Evolutionary conservation across 1,140 invertebrate genomes (phyloP), one percentile per base, ranked within the genome.

Genomic region (Magallana angulata): DNA sequence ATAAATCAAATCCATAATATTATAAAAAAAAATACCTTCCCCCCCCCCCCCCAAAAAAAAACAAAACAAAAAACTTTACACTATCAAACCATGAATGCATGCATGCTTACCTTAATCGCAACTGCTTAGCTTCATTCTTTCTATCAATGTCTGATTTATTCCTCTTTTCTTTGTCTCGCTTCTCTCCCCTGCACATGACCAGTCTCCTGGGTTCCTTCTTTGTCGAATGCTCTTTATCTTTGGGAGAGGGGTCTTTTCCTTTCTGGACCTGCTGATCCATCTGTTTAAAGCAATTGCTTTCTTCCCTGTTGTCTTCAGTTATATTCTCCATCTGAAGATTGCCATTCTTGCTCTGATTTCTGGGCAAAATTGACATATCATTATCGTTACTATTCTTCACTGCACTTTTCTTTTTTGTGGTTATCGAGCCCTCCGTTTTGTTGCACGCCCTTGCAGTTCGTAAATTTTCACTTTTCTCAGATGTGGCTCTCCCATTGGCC

Each of bases 71-170:
- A 1, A 48, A 48, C 36, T 48, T 48, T 4, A 48, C 36, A 48
- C 36, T 48, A 48, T 48, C 36, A 48, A 48, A 48, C 36, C 36
- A 1, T 48, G 36, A 48, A 48, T 48, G 36, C 36, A 48, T 48
- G 36, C 36, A 48, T 48, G 36, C 36, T 7, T 76, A 76, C 68
- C 68, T 76, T 12, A 76, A 30, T 30, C 24, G 24, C 3, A 36
- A 4, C 24, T 76, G 68, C 8, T 30, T 76, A 30, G 18, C 68
- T 76, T 76, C 36, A 30, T 76, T 76, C 14, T 76, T 76, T 76
- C 68, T 76, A 24, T 76, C 68, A 9, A 76, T 76, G 24, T 76
- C 68, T 4, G 18, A 30, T 76, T 76, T 76, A 24, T 76, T 30
- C 36, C 24, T 76, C 14, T 76, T 76, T 12, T 76, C 68, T 76